Evolutionary conservation across 2,113 vertebrate species (phyloP).

Genomic region (Lepisosteus osseus): DNA sequence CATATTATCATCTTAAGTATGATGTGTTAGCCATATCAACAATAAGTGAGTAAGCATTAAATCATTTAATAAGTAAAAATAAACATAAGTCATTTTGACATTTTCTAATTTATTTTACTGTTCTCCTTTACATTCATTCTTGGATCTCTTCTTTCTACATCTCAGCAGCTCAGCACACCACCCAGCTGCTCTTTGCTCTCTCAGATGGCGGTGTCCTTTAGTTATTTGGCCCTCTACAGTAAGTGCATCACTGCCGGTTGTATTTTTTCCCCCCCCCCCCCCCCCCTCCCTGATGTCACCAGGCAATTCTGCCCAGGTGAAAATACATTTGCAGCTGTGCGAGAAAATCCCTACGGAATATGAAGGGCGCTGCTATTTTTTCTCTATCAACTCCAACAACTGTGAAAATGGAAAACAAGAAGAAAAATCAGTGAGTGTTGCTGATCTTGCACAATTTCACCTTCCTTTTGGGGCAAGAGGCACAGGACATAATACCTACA

Average conservation of each 20-base stretch:
- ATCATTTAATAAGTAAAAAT: too few species aligned
- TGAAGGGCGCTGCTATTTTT: slow-evolving; percentile 12
- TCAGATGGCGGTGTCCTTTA: too few species aligned
- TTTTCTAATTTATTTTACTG: too few species aligned
- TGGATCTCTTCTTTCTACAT: too few species aligned
- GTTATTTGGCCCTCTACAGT: too few species aligned
- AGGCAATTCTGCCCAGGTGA: slow-evolving; percentile 16
- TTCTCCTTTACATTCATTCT: too few species aligned
- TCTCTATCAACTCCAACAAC: slow-evolving; percentile 6
- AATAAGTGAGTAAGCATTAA: too few species aligned
- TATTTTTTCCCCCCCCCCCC: not conserved
- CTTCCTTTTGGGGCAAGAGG: not conserved
- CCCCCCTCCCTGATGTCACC: slow-evolving; percentile 6
- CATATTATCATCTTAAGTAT: too few species aligned
- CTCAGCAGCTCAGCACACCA: too few species aligned
- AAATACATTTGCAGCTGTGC: slow-evolving; percentile 19
- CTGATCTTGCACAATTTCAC: not conserved
- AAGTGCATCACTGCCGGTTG: not conserved
- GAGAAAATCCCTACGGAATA: slow-evolving; percentile 9
- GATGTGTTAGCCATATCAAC: too few species aligned
- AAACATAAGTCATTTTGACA: too few species aligned
- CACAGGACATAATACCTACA: not conserved
- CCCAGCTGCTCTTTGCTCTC: too few species aligned
- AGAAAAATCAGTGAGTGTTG: not conserved
- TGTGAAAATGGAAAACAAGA: slow-evolving; percentile 5